Conservation (phyloP, 2,797 vertebrate species). For the Peromyscus nudipes region DNA sequence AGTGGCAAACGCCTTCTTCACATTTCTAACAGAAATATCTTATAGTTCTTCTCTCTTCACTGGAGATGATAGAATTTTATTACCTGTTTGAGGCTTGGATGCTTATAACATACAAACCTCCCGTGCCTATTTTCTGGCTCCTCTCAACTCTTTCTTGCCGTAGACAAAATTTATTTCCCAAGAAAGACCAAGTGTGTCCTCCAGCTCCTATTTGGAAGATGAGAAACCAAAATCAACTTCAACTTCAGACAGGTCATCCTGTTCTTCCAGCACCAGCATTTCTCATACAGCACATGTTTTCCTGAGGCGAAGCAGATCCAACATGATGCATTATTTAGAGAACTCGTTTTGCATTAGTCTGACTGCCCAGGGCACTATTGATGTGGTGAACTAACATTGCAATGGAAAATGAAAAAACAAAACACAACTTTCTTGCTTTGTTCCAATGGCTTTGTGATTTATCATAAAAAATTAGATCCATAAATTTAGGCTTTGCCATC, state of each 20-base stretch:
- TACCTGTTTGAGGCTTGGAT: neutral
- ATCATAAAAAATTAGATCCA: constrained; percentile 41
- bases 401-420: neutral
- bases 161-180: constrained; percentile 25
- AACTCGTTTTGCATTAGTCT: constrained; percentile 61
- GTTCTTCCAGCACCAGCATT: neutral
- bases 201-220: neutral
- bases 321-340: constrained; percentile 61
- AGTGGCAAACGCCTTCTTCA: constrained; percentile 1
- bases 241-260: constrained; percentile 56
- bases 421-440: neutral
- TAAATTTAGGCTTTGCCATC: neutral
- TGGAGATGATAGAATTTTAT: constrained; percentile 12
- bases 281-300: constrained; percentile 60
- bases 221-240: constrained; percentile 54
- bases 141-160: neutral
- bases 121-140: neutral
- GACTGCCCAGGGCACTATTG: neutral
- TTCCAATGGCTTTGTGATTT: constrained; percentile 60
- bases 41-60: neutral
- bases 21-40: neutral
- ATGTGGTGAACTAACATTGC: constrained; percentile 20
- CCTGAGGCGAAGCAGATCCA: constrained; percentile 53
- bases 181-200: constrained; percentile 34
- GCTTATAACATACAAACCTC: neutral